phyloP scores from a whole-genome alignment of 2,797 vertebrate species.

The Emydoidea blandingii region DNA sequence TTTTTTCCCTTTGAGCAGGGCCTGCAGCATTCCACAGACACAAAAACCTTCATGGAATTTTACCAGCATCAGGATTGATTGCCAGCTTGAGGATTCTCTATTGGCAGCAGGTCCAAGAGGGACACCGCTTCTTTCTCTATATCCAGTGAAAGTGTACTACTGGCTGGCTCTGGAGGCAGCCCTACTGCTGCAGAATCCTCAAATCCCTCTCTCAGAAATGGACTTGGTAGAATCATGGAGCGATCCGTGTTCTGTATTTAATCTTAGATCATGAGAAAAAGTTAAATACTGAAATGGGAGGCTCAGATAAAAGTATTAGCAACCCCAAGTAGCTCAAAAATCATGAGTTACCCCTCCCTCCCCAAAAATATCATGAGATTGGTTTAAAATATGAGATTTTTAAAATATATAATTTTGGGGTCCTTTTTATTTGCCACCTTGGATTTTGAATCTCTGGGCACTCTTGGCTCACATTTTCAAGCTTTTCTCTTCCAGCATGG shows the following conservation, averaged over 20 bases:
- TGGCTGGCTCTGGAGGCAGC: fast-evolving
- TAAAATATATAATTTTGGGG: slow-evolving; percentile 26
- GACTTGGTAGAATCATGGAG: fast-evolving
- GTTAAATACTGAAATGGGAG: background rate
- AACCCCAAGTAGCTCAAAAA: slow-evolving; percentile 22
- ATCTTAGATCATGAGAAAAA: background rate
- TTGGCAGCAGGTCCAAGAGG: fast-evolving
- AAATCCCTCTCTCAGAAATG: fast-evolving
- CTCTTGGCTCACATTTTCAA: slow-evolving; percentile 37
- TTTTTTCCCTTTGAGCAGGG: background rate
- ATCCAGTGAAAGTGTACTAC: background rate
- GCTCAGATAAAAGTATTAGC: slow-evolving; percentile 25
- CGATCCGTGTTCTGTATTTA: background rate
- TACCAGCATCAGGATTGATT: fast-evolving
- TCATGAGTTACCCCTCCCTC: background rate
- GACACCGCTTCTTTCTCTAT: fast-evolving
- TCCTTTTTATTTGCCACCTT: slow-evolving; percentile 17
- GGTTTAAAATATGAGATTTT: slow-evolving; percentile 1
- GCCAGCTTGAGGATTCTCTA: background rate
- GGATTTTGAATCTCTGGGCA: background rate
- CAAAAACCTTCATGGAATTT: slow-evolving; percentile 25
- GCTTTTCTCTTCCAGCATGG: slow-evolving; percentile 28
- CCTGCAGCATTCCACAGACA: slow-evolving; percentile 22
- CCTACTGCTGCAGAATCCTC: background rate
- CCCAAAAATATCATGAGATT: background rate